Base-by-base conservation (phyloP, 1,140 invertebrate species). In the Melitaea cinxia region DNA sequence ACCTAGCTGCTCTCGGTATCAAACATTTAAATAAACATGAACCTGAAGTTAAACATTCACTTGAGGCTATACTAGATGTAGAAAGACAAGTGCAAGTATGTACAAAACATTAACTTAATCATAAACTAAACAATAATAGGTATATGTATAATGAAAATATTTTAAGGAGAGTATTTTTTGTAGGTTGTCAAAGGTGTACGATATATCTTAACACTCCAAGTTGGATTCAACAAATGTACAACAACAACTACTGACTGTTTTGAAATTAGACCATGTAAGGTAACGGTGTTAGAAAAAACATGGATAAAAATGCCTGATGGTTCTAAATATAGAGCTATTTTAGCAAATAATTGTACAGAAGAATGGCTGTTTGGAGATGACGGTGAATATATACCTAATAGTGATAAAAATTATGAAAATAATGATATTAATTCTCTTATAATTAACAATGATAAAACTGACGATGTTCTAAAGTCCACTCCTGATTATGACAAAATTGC, bases 311-410 rank as follows among this genome's bases (percentile, higher is more conserved):
- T 87, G 39, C 39, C 80, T 6, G 78, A 89, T 72, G 91, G 91
- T 28, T 79, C 78, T 21, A 92, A 91, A 71, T 89, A 87, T 70
- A 80, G 87, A 71, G 79, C 80, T 5, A 76, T 92, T 60, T 55
- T 91, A 37, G 71, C 85, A n/a, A 92, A 92, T 70, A 92, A 91
- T 68, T 92, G 91, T 64, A 92, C 91, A n/a, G 79, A 82, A 54
- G 77, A 88, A 57, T 91, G 88, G 80, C 58, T 76, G 19, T 92
- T 85, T 77, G 86, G 83, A 55, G 84, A 89, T 57, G 70, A 89
- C 57, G 88, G 85, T 35, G 83, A 90, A 74, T 68, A 80, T 45
- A 64, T 89, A 54, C 17, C 71, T 5, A 65, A 77, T 17, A 61
- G 17, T 39, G 58, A 72, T 47, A 70, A 63, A 42, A 72, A 75